Percentiles rank a stretch among this genome's conserved stretches.
phyloP scores from a whole-genome alignment of 2,797 vertebrate genomes.

The Hoplostethus mediterraneus region DNA sequence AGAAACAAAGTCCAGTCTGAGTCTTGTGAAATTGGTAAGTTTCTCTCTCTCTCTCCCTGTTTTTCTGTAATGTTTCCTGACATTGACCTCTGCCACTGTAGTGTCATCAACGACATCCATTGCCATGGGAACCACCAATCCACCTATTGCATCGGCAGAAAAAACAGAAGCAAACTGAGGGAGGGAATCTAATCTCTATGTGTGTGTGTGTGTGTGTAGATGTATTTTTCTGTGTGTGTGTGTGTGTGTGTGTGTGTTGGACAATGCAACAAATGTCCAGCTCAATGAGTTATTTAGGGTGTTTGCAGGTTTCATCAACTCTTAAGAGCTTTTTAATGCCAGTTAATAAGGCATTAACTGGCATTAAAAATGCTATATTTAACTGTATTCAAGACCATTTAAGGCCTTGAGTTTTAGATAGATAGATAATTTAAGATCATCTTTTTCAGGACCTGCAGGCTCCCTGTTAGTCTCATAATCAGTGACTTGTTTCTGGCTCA shows the following conservation, averaged over 20 bases:
- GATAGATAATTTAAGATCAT: too few relatives aligned
- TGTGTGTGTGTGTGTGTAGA: not conserved
- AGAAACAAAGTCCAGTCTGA: slow-evolving; percentile 58
- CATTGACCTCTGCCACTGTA: slow-evolving; percentile 35
- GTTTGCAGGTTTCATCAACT: too few relatives aligned
- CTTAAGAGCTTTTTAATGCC: too few relatives aligned
- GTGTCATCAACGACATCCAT: slow-evolving; percentile 45
- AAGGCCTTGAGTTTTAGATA: too few relatives aligned
- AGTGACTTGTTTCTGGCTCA: too few relatives aligned
- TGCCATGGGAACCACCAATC: slow-evolving; percentile 34
- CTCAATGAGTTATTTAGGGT: too few relatives aligned
- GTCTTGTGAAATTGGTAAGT: slow-evolving; percentile 54
- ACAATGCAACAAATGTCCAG: too few relatives aligned
- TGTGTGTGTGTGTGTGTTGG: not conserved
- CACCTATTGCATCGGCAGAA: slow-evolving; percentile 59
- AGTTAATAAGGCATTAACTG: too few relatives aligned
- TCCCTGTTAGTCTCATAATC: too few relatives aligned
- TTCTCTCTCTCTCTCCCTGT: not conserved
- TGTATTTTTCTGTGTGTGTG: not conserved
- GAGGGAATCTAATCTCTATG: slow-evolving; percentile 42
- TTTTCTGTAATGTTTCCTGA: slow-evolving; percentile 16
- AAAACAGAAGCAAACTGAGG: slow-evolving; percentile 46
- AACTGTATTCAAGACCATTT: too few relatives aligned
- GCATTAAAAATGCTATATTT: too few relatives aligned
- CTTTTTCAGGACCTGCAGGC: too few relatives aligned